Evolutionary conservation across 2,113 vertebrate genomes (phyloP), one percentile per base, ranked within the genome.

Genomic region (Thalassoma bifasciatum): DNA sequence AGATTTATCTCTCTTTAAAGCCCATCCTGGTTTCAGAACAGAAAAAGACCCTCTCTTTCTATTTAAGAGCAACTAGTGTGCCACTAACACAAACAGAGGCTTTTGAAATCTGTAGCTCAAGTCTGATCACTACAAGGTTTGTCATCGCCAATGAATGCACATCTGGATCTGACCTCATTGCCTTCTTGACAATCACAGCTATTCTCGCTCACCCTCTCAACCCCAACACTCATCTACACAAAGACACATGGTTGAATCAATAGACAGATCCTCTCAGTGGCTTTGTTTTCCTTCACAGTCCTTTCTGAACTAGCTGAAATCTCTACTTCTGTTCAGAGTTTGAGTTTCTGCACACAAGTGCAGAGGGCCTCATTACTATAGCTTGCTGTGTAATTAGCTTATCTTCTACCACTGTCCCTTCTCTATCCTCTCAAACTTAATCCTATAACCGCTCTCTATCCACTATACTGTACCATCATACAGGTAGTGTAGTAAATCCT

Each of bases 151-250:
- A 67, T 8, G 23, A 81, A 86, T 93, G 91, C 93, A 85, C 92
- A 96, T 96, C 95, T 97, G 94, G 88, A 88, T 77, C 81, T 93
- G 92, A 95, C 92, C 91, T 92, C 86, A 95, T 90, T 88, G 93
- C 89, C 91, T 64, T 74, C 83, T 66, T 58, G 59, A 91, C 92
- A 92, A 89, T 93, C 76, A 52, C 60, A 77, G 68, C 88, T 57
- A 83, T 91, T 91, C 66, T 82, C 73, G 66, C 49, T 77, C 30
- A 56, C 22, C n/a, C 37, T 61, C 79, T 52, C 57, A 34, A 66
- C 6, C 36, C 66, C 3, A 10, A 56, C 54, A 42, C 75, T 58
- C 22, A 54, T 9, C 84, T 38, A 38, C 50, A 74, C 71, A 72
- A 38, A 72, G 60, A 64, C 56, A 26, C 37, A 37, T 65, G 23